Conservation (phyloP, 2,888 invertebrate genomes). For the Drosophila quinaria region DNA sequence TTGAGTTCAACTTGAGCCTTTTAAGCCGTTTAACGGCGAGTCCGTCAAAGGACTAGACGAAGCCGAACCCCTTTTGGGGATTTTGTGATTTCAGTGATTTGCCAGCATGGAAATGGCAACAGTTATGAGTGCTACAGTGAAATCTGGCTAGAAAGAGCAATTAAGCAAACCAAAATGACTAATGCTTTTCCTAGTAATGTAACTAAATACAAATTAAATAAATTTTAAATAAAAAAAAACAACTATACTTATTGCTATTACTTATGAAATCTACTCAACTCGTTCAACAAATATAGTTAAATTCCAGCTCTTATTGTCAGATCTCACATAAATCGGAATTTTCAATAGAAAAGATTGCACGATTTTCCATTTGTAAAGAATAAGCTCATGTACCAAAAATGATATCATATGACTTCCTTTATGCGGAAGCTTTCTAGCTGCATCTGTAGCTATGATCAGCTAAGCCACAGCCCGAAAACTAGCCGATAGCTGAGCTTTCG, state of each 20-base stretch:
- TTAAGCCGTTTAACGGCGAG: slow-evolving; percentile 65
- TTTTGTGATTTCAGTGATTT: slow-evolving; percentile 35
- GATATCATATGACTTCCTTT: slow-evolving; percentile 4
- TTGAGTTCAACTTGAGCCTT: slow-evolving; percentile 63
- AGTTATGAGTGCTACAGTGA: slow-evolving; percentile 54
- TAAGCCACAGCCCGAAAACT: neutral
- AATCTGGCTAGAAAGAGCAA: neutral
- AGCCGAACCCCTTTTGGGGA: slow-evolving; percentile 36
- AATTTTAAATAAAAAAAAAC: too few relatives aligned
- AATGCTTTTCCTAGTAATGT: neutral
- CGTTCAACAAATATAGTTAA: too few relatives aligned
- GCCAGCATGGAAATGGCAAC: neutral
- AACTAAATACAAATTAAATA: too few relatives aligned
- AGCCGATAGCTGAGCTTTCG: slow-evolving; percentile 5
- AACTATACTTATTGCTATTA: too few relatives aligned
- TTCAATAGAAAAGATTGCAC: too few relatives aligned
- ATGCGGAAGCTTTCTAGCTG: slow-evolving; percentile 1
- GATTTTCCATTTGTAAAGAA: neutral
- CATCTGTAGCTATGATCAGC: slow-evolving; percentile 34
- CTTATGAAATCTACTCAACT: too few relatives aligned
- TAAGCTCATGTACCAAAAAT: neutral
- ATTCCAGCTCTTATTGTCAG: too few relatives aligned
- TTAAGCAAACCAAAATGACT: neutral
- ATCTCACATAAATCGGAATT: too few relatives aligned
- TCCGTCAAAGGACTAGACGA: slow-evolving; percentile 28